These are phyloP conservation scores for Conus canariensis DNA, from an alignment of 2,888 invertebrate species.

Conservation along the genomic window DNA sequence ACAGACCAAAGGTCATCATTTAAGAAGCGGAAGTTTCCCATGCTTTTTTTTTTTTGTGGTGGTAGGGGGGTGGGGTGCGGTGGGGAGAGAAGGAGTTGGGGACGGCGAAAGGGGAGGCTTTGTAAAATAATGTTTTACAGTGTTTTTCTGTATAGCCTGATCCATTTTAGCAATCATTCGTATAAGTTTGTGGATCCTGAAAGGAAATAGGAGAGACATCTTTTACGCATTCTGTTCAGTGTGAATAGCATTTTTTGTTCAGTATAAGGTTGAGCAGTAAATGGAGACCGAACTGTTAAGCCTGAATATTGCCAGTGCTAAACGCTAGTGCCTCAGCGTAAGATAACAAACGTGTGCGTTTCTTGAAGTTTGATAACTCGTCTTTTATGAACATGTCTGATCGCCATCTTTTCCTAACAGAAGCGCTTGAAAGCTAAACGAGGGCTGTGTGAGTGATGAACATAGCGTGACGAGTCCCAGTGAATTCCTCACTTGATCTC, in stretches of 20 bases:
- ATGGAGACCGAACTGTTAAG: no score
- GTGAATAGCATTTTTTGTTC: background rate
- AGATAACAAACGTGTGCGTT: background rate
- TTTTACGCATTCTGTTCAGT: background rate
- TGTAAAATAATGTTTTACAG: no score
- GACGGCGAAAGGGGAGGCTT: no score
- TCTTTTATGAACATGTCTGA: background rate
- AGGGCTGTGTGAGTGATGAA: background rate
- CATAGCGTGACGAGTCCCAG: background rate
- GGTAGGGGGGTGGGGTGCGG: no score
- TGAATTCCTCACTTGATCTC: slow-evolving; percentile 33
- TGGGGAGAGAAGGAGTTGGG: no score
- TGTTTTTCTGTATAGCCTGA: no score
- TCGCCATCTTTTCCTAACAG: background rate
- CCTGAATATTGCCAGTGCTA: no score
- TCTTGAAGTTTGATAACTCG: background rate
- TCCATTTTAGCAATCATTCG: background rate
- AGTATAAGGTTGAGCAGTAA: no score
- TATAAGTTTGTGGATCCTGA: background rate
- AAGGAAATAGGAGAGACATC: background rate
- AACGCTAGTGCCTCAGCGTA: no score
- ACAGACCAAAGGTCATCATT: background rate
- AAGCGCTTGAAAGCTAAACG: background rate
- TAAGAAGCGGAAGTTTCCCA: slow-evolving; percentile 7
- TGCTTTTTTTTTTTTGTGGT: background rate